phyloP scores from a whole-genome alignment of 2,797 vertebrate species.

The Ctenopoma multispine region DNA sequence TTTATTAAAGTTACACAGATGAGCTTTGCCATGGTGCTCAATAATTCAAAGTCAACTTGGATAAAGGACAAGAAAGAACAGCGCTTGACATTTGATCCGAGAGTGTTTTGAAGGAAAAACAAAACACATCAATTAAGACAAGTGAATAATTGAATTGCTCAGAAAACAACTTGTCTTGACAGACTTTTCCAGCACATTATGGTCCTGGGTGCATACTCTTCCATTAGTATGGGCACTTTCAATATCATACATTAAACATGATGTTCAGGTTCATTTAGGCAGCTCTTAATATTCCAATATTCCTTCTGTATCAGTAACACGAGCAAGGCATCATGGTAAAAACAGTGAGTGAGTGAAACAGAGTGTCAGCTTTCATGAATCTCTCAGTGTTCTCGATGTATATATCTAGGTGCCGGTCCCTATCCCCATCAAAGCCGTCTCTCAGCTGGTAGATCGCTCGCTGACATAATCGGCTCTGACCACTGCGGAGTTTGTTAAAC shows the following conservation, averaged over 20 bases:
- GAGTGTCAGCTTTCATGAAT: conserved; percentile 71
- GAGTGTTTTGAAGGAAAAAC: conserved; percentile 67
- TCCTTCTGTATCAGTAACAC: conserved; percentile 26
- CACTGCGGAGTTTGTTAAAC: conserved; percentile 51
- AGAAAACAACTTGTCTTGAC: conserved; percentile 20
- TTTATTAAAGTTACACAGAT: conserved; percentile 71
- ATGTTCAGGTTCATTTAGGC: conserved; percentile 15
- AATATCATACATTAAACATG: conserved; percentile 21
- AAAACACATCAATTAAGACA: conserved; percentile 72
- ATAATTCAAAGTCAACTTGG: conserved; percentile 74
- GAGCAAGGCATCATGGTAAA: conserved; percentile 39
- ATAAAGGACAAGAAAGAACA: conserved; percentile 57
- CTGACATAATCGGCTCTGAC: conserved; percentile 76
- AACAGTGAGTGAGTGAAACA: no score
- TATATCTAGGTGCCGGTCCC: conserved; percentile 66
- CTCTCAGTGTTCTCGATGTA: conserved; percentile 70
- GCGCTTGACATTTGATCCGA: conserved; percentile 48
- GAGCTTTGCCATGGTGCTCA: conserved; percentile 61
- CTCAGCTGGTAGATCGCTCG: conserved; percentile 53
- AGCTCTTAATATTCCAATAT: conserved; percentile 7
- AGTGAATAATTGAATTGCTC: conserved; percentile 70
- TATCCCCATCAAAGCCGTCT: conserved; percentile 70
- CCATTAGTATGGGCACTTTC: conserved; percentile 17
- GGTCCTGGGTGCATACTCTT: neutral
- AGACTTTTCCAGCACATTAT: conserved; percentile 43